These are phyloP conservation scores for Hormaphis cornu DNA, from an alignment of 1,140 invertebrate species.

Conservation along the genomic window DNA sequence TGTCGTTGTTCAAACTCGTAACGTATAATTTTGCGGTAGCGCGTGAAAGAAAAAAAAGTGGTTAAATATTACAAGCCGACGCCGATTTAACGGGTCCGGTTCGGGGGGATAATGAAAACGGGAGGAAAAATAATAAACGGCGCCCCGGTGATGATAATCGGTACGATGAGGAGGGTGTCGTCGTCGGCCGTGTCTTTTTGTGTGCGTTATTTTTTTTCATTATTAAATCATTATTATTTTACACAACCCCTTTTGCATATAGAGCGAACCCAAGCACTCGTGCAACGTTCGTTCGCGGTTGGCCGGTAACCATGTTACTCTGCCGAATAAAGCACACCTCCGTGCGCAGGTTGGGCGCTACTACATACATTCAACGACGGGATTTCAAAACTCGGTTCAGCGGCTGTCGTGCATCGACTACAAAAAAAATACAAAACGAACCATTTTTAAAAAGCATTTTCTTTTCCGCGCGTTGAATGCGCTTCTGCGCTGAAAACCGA, in stretches of 20 bases:
- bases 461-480: no score
- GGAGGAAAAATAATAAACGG: neutral
- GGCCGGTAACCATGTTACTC: neutral
- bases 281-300: conserved; percentile 3
- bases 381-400: no score
- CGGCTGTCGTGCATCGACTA: neutral
- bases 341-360: no score
- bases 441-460: no score
- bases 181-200: neutral
- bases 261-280: no score
- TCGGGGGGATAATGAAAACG: no score
- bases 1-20: no score
- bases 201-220: neutral
- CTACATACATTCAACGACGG: no score
- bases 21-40: neutral
- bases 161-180: neutral
- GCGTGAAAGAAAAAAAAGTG: neutral
- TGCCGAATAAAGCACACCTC: no score
- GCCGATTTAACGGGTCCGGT: conserved; percentile 18
- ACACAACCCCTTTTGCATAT: neutral
- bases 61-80: neutral
- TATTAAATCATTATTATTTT: neutral
- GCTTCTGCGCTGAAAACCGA: no score
- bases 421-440: no score
- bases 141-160: neutral